Evolutionary conservation across 2,113 vertebrate genomes (phyloP).

Genomic region (Triplophysa tibetana): DNA sequence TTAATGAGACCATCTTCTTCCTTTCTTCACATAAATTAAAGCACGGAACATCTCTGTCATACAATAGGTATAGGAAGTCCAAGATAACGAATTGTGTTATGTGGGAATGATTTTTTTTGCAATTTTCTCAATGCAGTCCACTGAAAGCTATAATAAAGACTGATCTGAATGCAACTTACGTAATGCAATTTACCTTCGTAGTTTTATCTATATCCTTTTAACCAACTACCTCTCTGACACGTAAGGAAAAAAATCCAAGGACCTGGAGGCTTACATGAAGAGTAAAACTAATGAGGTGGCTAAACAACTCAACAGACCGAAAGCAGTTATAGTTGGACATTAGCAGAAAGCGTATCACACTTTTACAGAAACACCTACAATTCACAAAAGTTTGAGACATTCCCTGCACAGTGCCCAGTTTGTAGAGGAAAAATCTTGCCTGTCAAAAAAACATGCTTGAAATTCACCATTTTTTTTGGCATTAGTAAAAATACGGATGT

Average conservation of each 20-base stretch:
- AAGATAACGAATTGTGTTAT: conserved; percentile 13
- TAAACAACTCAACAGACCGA: too few relatives aligned
- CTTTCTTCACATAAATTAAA: not conserved
- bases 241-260: too few relatives aligned
- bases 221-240: too few relatives aligned
- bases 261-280: too few relatives aligned
- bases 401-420: too few relatives aligned
- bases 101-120: too few relatives aligned
- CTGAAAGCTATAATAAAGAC: not conserved
- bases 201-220: not conserved
- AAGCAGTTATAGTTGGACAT: too few relatives aligned
- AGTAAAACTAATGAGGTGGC: too few relatives aligned
- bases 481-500: not conserved
- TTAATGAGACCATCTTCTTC: conserved; percentile 20
- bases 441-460: too few relatives aligned
- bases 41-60: not conserved
- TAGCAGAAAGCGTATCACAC: not conserved
- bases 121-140: not conserved
- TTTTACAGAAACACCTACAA: not conserved
- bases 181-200: not conserved
- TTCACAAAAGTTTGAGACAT: not conserved
- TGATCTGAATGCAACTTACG: not conserved
- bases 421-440: too few relatives aligned
- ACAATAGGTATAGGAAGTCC: not conserved
- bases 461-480: too few relatives aligned